Conservation (phyloP, 2,113 vertebrate species). For the Dinomys branickii region DNA sequence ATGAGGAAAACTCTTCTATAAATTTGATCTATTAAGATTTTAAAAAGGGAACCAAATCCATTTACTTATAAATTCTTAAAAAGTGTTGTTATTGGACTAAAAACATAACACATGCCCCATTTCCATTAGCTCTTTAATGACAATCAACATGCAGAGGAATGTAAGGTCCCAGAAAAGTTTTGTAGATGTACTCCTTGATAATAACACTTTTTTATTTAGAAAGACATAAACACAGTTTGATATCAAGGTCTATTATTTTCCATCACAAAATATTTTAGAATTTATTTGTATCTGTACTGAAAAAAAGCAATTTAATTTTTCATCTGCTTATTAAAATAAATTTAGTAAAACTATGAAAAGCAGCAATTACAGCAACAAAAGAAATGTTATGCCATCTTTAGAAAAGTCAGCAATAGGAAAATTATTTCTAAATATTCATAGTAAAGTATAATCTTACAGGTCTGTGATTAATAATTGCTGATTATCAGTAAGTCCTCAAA, state of each 20-base stretch:
- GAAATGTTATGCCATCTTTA: not conserved
- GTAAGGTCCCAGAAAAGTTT: not conserved
- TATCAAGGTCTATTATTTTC: not conserved
- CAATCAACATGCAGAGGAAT: not conserved
- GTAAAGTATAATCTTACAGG: not conserved
- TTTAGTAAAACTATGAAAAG: not conserved
- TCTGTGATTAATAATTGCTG: not conserved
- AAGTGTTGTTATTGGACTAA: not conserved
- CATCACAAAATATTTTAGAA: not conserved
- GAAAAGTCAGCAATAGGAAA: not conserved
- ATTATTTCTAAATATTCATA: slow-evolving; percentile 6
- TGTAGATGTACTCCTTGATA: not conserved
- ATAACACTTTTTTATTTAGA: not conserved
- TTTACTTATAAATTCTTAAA: not conserved
- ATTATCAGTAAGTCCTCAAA: not conserved
- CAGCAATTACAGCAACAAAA: not conserved
- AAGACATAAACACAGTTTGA: not conserved
- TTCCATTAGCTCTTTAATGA: not conserved
- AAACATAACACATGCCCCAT: not conserved
- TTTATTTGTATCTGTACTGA: not conserved
- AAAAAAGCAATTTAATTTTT: not conserved
- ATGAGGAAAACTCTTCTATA: not conserved
- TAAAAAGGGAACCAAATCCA: not conserved
- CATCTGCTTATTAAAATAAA: not conserved
- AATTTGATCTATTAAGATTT: slow-evolving; percentile 16